Evolutionary conservation across 2,113 vertebrate genomes (phyloP).

Genomic region (Candoia aspera): DNA sequence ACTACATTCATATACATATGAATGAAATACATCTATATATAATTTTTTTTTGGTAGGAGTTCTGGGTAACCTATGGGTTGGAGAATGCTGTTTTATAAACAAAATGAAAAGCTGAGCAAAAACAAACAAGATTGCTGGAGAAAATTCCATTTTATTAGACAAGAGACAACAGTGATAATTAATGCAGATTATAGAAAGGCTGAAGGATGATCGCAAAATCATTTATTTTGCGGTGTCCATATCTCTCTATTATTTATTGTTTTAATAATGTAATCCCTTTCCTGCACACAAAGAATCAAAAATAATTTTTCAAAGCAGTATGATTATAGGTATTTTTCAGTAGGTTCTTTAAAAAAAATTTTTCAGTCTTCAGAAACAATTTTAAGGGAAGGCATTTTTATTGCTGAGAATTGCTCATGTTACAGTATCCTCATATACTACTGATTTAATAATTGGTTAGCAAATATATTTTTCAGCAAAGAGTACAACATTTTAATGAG

Average conservation of each 20-base stretch:
- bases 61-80: background rate
- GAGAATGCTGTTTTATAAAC: background rate
- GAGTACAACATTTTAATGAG: slow-evolving; percentile 52
- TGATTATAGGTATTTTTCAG: slow-evolving; percentile 36
- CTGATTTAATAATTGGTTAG: slow-evolving; percentile 45
- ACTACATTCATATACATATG: too few relatives aligned
- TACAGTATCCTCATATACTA: slow-evolving; percentile 18
- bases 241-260: slow-evolving; percentile 22
- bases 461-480: slow-evolving; percentile 44
- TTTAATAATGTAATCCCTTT: slow-evolving; percentile 12
- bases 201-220: slow-evolving; percentile 10
- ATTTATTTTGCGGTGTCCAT: slow-evolving; percentile 12
- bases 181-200: slow-evolving; percentile 15
- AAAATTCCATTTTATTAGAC: slow-evolving; percentile 18
- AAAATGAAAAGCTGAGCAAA: background rate
- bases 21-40: too few relatives aligned
- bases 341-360: slow-evolving; percentile 33
- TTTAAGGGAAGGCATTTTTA: slow-evolving; percentile 27
- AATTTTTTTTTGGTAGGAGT: background rate
- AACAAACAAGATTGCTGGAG: background rate
- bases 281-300: slow-evolving; percentile 39
- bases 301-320: slow-evolving; percentile 33
- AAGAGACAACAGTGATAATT: background rate
- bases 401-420: slow-evolving; percentile 30
- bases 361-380: slow-evolving; percentile 18